phyloP scores from a whole-genome alignment of 1,140 invertebrate species.

The Ooceraea biroi region DNA sequence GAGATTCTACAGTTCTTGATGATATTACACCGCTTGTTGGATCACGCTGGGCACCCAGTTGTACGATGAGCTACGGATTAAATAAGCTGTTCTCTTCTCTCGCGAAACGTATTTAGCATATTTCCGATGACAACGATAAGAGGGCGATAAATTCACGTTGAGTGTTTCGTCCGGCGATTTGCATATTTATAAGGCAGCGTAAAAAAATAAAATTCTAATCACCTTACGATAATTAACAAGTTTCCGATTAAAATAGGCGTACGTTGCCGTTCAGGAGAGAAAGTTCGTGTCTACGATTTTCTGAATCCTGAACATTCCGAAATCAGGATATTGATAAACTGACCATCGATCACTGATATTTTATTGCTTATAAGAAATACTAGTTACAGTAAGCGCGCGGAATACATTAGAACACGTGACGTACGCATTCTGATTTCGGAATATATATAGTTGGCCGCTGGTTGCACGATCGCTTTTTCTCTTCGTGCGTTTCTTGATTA shows the following conservation, averaged over 20 bases:
- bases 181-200: slow-evolving; percentile 29
- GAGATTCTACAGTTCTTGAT: background rate
- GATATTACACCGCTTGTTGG: background rate
- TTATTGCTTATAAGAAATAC: background rate
- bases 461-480: background rate
- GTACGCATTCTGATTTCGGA: background rate
- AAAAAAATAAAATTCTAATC: slow-evolving; percentile 27
- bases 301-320: slow-evolving; percentile 19
- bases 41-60: slow-evolving; percentile 29
- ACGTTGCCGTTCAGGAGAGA: slow-evolving; percentile 2
- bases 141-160: slow-evolving; percentile 37
- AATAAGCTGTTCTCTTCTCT: slow-evolving; percentile 44
- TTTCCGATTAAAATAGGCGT: background rate
- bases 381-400: background rate
- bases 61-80: slow-evolving; percentile 11
- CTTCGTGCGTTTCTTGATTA: slow-evolving; percentile 13
- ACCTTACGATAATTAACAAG: slow-evolving; percentile 24
- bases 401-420: background rate
- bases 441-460: background rate
- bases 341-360: slow-evolving; percentile 1
- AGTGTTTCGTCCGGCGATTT: slow-evolving; percentile 20
- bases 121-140: slow-evolving; percentile 51
- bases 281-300: slow-evolving; percentile 11
- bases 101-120: slow-evolving; percentile 29
- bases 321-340: slow-evolving; percentile 30